These are phyloP conservation scores for Neelides folsomi DNA, from an alignment of 2,888 invertebrate species.

Conservation along the genomic window DNA sequence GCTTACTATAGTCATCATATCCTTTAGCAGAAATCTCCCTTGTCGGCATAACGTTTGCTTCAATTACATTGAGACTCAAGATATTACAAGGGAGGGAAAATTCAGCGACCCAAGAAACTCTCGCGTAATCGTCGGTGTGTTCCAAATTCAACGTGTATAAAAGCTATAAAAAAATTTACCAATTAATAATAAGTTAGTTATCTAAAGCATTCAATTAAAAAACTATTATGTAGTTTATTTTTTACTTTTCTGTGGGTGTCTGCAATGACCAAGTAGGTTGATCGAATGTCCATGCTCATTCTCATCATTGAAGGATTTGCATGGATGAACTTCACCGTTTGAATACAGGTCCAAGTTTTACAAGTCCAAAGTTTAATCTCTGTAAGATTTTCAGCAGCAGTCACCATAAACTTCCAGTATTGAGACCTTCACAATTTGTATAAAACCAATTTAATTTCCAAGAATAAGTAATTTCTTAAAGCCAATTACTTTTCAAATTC, in stretches of 20 bases:
- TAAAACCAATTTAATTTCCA: no score
- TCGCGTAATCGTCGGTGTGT: slow-evolving; percentile 48
- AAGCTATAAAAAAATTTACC: slow-evolving; percentile 39
- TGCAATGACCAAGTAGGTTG: slow-evolving; percentile 71
- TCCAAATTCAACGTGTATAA: slow-evolving; percentile 64
- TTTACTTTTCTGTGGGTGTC: slow-evolving; percentile 65
- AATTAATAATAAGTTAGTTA: slow-evolving; percentile 1
- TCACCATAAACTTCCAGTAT: slow-evolving; percentile 93
- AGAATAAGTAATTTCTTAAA: no score
- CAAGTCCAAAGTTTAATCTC: slow-evolving; percentile 89
- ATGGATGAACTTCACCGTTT: slow-evolving; percentile 59
- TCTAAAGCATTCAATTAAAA: no score
- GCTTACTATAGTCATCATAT: slow-evolving; percentile 18
- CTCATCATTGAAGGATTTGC: slow-evolving; percentile 18
- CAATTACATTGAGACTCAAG: slow-evolving; percentile 73
- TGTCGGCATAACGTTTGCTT: slow-evolving; percentile 50
- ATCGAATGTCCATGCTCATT: slow-evolving; percentile 57
- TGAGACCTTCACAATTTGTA: slow-evolving; percentile 44
- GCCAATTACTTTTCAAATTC: no score
- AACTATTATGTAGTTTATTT: slow-evolving; percentile 7
- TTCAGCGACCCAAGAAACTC: slow-evolving; percentile 64
- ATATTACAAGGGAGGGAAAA: slow-evolving; percentile 76
- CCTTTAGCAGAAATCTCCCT: slow-evolving; percentile 33
- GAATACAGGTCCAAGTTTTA: slow-evolving; percentile 87
- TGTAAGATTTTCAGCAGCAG: slow-evolving; percentile 77